Percentiles rank a stretch among this genome's conserved stretches.
Conservation (phyloP, 1,140 invertebrate genomes). For the Amphibalanus amphitrite region DNA sequence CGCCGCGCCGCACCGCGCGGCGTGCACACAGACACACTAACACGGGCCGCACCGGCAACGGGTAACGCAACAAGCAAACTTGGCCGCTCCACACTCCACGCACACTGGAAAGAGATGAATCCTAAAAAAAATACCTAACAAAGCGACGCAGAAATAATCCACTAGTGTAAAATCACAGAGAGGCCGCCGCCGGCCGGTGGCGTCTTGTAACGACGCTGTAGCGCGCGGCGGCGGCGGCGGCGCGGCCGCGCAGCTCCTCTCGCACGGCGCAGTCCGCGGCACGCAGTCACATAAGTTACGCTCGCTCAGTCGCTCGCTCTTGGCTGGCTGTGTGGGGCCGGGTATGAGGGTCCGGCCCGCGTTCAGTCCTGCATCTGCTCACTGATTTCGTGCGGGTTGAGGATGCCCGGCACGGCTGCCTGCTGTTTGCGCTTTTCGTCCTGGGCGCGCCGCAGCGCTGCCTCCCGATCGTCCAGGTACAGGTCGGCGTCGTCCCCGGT, state of each 20-base stretch:
- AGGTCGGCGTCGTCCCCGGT: constrained; percentile 93
- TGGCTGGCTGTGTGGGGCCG: neutral
- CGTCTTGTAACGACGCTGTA: neutral
- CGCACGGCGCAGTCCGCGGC: no score
- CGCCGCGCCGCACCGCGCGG: neutral
- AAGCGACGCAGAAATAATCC: neutral
- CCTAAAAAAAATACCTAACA: constrained; percentile 1
- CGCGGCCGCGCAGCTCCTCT: neutral
- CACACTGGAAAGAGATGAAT: constrained; percentile 3
- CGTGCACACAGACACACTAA: neutral
- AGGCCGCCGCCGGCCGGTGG: neutral
- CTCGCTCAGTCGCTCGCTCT: no score
- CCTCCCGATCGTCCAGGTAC: constrained; percentile 88
- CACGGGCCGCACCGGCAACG: neutral
- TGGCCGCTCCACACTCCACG: neutral
- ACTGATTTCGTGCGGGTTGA: constrained; percentile 90
- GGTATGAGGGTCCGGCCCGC: neutral
- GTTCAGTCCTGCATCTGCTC: constrained; percentile 88
- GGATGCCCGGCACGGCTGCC: constrained; percentile 84
- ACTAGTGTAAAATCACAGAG: constrained; percentile 2
- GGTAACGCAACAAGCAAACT: neutral
- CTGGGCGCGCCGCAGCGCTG: constrained; percentile 66
- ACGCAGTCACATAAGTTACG: neutral
- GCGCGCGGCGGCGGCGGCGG: neutral
- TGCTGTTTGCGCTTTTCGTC: constrained; percentile 84